phyloP scores from a whole-genome alignment of 30 jellyfish, hydroid and myxozoan genomes.

The Morbakka virulenta region DNA sequence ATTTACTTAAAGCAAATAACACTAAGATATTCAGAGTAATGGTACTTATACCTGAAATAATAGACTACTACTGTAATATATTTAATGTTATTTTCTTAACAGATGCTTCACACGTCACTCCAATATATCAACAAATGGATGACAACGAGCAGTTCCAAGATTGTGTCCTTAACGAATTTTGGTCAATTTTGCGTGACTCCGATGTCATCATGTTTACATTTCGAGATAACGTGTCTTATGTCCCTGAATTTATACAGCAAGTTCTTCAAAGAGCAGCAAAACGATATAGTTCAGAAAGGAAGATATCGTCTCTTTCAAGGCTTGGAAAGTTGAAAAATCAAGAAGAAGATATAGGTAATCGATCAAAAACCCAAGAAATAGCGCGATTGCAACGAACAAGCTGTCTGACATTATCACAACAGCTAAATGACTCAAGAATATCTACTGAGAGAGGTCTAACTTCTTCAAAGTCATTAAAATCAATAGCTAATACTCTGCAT shows the following conservation, averaged over 20 bases:
- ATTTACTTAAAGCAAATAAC: too few species aligned
- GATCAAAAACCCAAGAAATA: neutral
- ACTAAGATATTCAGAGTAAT: too few species aligned
- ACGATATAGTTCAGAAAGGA: neutral
- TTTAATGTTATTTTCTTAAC: too few species aligned
- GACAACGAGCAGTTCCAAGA: neutral
- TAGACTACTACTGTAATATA: too few species aligned
- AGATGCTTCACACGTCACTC: too few species aligned
- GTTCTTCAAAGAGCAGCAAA: neutral
- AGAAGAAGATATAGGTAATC: neutral
- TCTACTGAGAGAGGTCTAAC: neutral
- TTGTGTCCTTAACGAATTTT: neutral
- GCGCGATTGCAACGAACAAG: neutral
- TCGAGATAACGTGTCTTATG: neutral
- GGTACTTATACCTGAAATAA: too few species aligned
- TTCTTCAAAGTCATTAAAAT: neutral
- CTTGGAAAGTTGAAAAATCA: neutral
- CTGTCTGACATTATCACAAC: neutral
- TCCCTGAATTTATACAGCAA: neutral
- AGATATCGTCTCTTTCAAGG: neutral
- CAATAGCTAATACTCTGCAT: neutral
- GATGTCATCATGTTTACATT: neutral
- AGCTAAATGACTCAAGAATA: neutral
- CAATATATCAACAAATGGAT: too few species aligned
- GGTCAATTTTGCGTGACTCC: neutral